These are phyloP conservation scores for Venustoraphidia nigricollis DNA, from an alignment of 2,888 invertebrate species.

Conservation along the genomic window DNA sequence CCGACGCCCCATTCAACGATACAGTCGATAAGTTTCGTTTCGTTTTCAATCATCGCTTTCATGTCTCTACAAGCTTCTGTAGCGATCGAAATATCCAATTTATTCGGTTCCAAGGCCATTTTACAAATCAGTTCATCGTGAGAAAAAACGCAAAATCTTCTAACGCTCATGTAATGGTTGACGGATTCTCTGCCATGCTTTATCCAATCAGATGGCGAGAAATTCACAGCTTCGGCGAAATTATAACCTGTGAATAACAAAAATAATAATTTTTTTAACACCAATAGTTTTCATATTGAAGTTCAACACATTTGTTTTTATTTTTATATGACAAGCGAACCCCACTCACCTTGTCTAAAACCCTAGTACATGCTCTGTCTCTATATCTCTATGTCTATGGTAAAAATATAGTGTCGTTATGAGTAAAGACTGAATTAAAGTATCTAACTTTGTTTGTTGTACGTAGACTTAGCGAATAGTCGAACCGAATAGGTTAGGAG, in stretches of 20 bases:
- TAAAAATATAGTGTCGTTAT: too few species aligned
- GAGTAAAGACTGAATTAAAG: too few species aligned
- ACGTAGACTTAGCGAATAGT: too few species aligned
- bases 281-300: too few species aligned
- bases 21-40: constrained; percentile 24
- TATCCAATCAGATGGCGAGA: constrained; percentile 68
- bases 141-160: constrained; percentile 61
- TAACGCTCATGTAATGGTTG: constrained; percentile 48
- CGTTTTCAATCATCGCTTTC: constrained; percentile 38
- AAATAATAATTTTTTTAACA: too few species aligned
- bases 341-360: too few species aligned
- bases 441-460: too few species aligned
- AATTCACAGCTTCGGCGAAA: constrained; percentile 75
- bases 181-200: constrained; percentile 54
- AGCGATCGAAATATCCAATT: constrained; percentile 47
- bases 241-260: constrained; percentile 40
- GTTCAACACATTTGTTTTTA: too few species aligned
- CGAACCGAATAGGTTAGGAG: too few species aligned
- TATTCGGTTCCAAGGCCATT: constrained; percentile 52
- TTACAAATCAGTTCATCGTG: constrained; percentile 67
- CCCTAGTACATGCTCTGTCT: too few species aligned
- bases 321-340: too few species aligned
- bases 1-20: constrained; percentile 33
- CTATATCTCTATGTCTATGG: too few species aligned
- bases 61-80: constrained; percentile 53